Base-by-base conservation (phyloP, 2,113 vertebrate genomes). In the Chascanopsetta lugubris region DNA sequence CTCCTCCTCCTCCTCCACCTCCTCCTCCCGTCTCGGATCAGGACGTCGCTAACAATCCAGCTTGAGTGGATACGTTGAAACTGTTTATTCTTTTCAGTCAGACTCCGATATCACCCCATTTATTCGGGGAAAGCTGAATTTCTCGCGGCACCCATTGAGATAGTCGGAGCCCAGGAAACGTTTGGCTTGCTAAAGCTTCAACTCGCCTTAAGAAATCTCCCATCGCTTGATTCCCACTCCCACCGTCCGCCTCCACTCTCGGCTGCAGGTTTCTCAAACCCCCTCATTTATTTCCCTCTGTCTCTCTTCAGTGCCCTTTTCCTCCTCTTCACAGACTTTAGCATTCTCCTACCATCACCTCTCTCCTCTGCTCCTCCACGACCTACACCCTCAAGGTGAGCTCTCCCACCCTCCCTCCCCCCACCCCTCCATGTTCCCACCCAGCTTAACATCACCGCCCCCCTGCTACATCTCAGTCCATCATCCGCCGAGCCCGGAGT, bases 401-500 rank as follows among this genome's bases (percentile, higher is more conserved):
- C 36, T 49, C 20, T 68, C 20, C 43, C 26, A 49, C 36, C 13
- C 30, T 53, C 68, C 56, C 60, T 47, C 15, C 27, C 12, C 46
- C 49, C 27, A 9, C 46, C 49, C 51, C 55, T 65, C 25, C 13
- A 2, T 48, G 59, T 65, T 69, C 34, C 40, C 55, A 13, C 50
- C 25, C 8, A 18, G 10, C 68, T 56, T 64, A 67, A 77, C 54
- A 50, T 58, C 49, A 72, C 51, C 51, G 60, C 74, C 79, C 62
- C 65, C 26, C 30, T 76, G 69, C 69, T 67, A 53, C 56, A 58
- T 58, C 74, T 56, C 57, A 24, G 49, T 68, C 69, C 17, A 12
- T 75, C 72, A 79, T 82, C 75, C 71, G 73, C 55, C 34, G 42
- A 40, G 54, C 63, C 81, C 62, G 61, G 49, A 78, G 73, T 84